Conservation (phyloP, 1,140 invertebrate species). For the Lineus longissimus region DNA sequence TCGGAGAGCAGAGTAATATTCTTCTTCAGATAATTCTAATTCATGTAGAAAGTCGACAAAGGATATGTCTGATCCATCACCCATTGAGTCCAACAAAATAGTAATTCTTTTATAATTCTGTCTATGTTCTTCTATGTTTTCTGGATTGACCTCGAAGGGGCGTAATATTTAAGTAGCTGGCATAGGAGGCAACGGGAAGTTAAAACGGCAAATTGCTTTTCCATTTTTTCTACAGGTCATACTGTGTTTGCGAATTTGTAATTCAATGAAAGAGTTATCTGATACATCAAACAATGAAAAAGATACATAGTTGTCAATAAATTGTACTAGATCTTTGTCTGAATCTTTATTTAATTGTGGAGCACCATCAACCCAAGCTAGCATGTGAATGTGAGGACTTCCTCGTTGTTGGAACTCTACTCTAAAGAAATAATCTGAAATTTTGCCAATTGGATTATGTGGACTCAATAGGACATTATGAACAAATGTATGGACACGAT, state of each 20-base stretch:
- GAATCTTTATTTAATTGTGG: not conserved
- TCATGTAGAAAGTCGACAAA: not conserved
- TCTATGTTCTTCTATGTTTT: not conserved
- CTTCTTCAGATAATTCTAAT: too few relatives aligned
- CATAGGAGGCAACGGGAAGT: not conserved
- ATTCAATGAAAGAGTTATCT: not conserved
- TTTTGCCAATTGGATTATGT: too few relatives aligned
- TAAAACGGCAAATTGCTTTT: too few relatives aligned
- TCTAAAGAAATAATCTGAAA: slow-evolving; percentile 16
- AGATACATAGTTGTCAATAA: slow-evolving; percentile 1
- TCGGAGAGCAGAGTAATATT: not conserved
- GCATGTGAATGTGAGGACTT: too few relatives aligned
- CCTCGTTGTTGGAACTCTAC: too few relatives aligned
- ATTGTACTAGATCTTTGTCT: not conserved
- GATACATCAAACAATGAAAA: not conserved
- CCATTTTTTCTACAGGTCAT: slow-evolving; percentile 2
- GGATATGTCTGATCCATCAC: too few relatives aligned
- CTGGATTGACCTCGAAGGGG: not conserved
- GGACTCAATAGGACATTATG: too few relatives aligned
- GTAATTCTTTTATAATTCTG: not conserved
- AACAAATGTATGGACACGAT: too few relatives aligned
- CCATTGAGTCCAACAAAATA: not conserved
- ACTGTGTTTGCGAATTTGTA: not conserved
- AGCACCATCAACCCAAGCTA: too few relatives aligned
- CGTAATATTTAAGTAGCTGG: not conserved